Conservation (phyloP, 2,888 invertebrate species). For the Coleophora flavipennella region DNA sequence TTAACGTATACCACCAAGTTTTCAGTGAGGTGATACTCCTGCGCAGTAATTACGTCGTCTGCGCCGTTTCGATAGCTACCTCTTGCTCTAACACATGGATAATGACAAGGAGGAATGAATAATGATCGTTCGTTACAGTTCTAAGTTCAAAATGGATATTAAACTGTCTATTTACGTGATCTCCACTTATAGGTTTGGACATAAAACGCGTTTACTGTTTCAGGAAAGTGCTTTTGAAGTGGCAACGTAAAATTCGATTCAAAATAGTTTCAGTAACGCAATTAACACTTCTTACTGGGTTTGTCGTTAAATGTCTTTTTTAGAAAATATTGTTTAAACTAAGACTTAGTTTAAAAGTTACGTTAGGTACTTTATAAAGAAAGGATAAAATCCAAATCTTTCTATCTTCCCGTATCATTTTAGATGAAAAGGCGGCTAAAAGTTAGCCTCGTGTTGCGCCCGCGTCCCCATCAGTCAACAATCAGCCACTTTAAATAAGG, state of each 20-base stretch:
- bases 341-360: too few relatives aligned
- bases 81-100: constrained; percentile 26
- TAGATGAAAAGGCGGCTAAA: too few relatives aligned
- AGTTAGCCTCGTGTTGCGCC: too few relatives aligned
- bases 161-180: constrained; percentile 37
- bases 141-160: constrained; percentile 32
- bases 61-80: constrained; percentile 23
- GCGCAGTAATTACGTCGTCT: constrained; percentile 22
- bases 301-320: too few relatives aligned
- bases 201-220: constrained; percentile 16
- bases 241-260: constrained; percentile 17
- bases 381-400: too few relatives aligned
- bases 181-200: constrained; percentile 30
- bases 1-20: constrained; percentile 26
- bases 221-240: constrained; percentile 19
- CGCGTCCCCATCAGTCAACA: not conserved
- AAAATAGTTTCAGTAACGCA: constrained; percentile 9
- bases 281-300: too few relatives aligned
- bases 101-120: constrained; percentile 22
- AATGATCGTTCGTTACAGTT: constrained; percentile 7
- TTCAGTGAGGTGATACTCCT: constrained; percentile 16
- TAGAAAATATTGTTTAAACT: too few relatives aligned
- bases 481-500: constrained; percentile 13
- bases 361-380: too few relatives aligned
- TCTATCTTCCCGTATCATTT: too few relatives aligned